These are phyloP conservation scores for Drosophila cyrtoloma DNA, from an alignment of 2,888 invertebrate genomes.

Conservation along the genomic window DNA sequence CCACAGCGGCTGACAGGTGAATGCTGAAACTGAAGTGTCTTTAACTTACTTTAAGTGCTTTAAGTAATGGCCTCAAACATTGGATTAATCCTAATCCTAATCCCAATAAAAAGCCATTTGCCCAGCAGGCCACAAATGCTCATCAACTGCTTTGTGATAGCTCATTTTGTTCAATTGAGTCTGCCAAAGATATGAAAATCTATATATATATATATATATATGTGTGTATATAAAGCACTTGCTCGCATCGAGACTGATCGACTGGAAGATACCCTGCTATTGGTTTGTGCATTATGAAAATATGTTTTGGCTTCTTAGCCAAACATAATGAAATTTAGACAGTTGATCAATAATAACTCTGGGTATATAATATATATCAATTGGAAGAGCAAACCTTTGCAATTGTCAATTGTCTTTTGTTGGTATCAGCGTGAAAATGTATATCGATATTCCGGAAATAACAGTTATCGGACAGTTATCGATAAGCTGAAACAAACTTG, in stretches of 20 bases:
- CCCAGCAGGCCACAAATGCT: no score
- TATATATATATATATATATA: neutral
- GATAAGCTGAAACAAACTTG: neutral
- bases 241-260: neutral
- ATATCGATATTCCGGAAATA: neutral
- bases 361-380: neutral
- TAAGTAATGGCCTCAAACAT: constrained; percentile 3
- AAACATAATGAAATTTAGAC: neutral
- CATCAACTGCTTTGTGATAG: neutral
- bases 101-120: neutral
- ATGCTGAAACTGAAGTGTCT: constrained; percentile 13
- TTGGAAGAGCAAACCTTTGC: no score
- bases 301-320: neutral
- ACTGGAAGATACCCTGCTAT: neutral
- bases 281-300: neutral
- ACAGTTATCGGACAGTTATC: neutral
- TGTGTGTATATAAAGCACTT: no score
- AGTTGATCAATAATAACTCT: neutral
- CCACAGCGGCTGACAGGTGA: constrained; percentile 44
- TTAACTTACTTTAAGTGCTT: constrained; percentile 37
- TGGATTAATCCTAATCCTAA: neutral
- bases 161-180: neutral
- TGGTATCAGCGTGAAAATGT: neutral
- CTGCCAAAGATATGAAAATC: neutral
- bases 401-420: no score